Percentiles rank a stretch among this genome's conserved stretches.
Evolutionary conservation across 2,888 invertebrate species (phyloP).

Genomic region (Orgyia antiqua): DNA sequence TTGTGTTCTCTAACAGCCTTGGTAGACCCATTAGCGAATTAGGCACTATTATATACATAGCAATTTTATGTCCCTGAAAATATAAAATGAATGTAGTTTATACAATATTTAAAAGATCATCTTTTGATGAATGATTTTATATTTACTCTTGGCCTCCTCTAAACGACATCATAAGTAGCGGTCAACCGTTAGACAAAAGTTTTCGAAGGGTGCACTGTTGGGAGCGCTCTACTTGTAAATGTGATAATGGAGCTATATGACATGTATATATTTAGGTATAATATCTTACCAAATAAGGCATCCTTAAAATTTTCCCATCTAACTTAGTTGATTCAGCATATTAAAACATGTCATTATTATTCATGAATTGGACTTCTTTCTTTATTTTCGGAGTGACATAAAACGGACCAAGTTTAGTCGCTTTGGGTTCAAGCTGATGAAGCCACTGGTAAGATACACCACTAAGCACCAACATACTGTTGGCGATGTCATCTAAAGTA

Average conservation of each 20-base stretch:
- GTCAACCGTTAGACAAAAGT: no score
- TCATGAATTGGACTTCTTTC: constrained; percentile 82
- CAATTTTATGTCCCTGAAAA: constrained; percentile 82
- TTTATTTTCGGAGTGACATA: constrained; percentile 65
- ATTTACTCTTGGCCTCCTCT: no score
- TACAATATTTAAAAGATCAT: no score
- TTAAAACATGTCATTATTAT: constrained; percentile 80
- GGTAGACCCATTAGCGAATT: constrained; percentile 80
- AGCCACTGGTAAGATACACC: constrained; percentile 90
- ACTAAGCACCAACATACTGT: constrained; percentile 84
- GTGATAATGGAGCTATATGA: no score
- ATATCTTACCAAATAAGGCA: constrained; percentile 85
- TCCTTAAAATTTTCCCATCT: constrained; percentile 83
- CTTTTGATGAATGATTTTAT: no score
- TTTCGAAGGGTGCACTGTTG: no score
- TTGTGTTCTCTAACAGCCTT: constrained; percentile 77
- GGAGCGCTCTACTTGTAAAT: no score
- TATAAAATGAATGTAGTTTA: no score
- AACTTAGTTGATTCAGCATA: constrained; percentile 79
- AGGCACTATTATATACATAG: constrained; percentile 86
- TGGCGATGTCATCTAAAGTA: constrained; percentile 77
- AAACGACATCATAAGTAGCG: no score
- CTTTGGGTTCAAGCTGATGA: constrained; percentile 80
- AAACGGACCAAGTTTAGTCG: constrained; percentile 80
- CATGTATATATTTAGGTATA: no score